Base-by-base conservation (phyloP, 92 coral and sea anemone genomes). In the Epizoanthus fatuus region DNA sequence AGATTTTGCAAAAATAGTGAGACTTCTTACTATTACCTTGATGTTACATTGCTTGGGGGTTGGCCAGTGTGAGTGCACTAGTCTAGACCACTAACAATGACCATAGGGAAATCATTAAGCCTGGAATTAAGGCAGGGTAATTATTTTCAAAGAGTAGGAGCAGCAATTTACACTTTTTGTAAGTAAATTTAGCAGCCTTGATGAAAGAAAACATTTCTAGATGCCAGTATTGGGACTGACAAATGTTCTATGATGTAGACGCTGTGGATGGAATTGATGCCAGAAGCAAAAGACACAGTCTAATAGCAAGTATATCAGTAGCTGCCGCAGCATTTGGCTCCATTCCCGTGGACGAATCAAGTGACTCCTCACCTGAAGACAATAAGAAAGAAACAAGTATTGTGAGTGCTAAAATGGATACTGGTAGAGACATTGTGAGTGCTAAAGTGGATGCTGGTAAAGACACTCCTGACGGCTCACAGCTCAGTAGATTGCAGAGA, bases 311-410 rank as follows among this genome's bases (percentile, higher is more conserved):
- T 80, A 63, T 96, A 38, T 90, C 99, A 79, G 95, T 91, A 10
- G 98, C 95, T 19, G 98, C 99, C 17, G 96, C 92, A 12, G 95
- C 87, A 40, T 45, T 90, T 71, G 86, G 88, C 22, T 72, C 93
- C 38, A 62, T 90, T 5, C 84, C 82, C 59, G 84, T 63, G 59
- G 81, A 87, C 10, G 96, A 94, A 6, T 90, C 95, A 12, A 91
- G 94, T 88, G 98, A 97, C 69, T 90, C 95, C 1, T 56, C 84
- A 37, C 71, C 87, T 49, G 86, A 90, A 47, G 88, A 85, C 32
- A 63, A 49, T 75, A 93, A 91, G 65, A 92, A 93, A 29, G 86
- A 86, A 66, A 49, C 84, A n/a, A 82, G 75, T 29, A 44, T 75
- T 15, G 20, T 45, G 0, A 58, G 86, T 60, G 79, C 83, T 15